These are phyloP conservation scores for Hoplodrina ambigua DNA, from an alignment of 2,888 invertebrate genomes.

Conservation along the genomic window DNA sequence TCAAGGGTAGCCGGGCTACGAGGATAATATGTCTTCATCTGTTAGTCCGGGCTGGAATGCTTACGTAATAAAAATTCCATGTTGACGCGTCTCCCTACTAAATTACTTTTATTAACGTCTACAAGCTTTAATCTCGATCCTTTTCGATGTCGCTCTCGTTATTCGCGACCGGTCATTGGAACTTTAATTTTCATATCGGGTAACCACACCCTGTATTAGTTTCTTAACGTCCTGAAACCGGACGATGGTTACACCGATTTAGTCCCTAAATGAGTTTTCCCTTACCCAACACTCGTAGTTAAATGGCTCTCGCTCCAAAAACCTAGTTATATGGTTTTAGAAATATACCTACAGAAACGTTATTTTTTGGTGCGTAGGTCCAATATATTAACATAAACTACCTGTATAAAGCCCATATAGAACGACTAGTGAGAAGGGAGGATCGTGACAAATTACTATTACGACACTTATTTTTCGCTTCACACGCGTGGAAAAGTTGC, in stretches of 20 bases:
- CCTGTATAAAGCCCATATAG: conserved; percentile 31
- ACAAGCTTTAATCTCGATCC: conserved; percentile 71
- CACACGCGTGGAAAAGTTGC: conserved; percentile 57
- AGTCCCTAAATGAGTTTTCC: conserved; percentile 34
- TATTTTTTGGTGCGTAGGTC: conserved; percentile 8
- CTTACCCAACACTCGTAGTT: conserved; percentile 7
- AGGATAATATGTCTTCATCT: conserved; percentile 76
- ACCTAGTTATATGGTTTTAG: conserved; percentile 9
- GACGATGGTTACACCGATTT: conserved; percentile 29
- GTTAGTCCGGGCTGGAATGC: conserved; percentile 69
- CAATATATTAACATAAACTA: conserved; percentile 35
- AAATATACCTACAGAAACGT: background rate
- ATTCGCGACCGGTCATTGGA: conserved; percentile 28
- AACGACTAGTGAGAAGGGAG: conserved; percentile 39
- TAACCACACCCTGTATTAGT: conserved; percentile 7
- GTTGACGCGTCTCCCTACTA: conserved; percentile 71
- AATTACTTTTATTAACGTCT: conserved; percentile 78
- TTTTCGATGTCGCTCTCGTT: conserved; percentile 59
- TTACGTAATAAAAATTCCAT: conserved; percentile 79
- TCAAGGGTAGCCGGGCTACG: conserved; percentile 50
- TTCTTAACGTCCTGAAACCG: conserved; percentile 7
- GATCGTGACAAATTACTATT: conserved; percentile 64
- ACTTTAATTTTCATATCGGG: conserved; percentile 45
- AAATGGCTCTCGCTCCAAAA: conserved; percentile 26
- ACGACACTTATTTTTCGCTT: conserved; percentile 65